Percentiles rank a stretch among this genome's conserved stretches.
These are phyloP conservation scores for Perdita meconis DNA, from an alignment of 2,888 invertebrate genomes.

Conservation along the genomic window DNA sequence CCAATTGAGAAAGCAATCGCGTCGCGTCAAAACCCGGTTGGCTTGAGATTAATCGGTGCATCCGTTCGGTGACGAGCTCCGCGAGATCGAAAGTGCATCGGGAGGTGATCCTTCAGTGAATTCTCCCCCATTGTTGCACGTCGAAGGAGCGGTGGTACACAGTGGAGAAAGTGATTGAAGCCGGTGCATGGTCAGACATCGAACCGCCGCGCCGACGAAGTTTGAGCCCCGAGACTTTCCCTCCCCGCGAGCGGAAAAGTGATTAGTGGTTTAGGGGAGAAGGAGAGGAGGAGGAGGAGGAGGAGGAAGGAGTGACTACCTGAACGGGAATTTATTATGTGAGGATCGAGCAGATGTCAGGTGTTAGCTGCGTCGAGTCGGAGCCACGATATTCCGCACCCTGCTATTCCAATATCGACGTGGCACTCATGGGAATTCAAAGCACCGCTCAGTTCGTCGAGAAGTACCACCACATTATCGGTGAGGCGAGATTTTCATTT, in stretches of 20 bases:
- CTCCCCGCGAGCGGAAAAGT: conserved; percentile 19
- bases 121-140: no score
- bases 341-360: conserved; percentile 73
- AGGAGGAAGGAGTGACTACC: not conserved
- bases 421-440: conserved; percentile 85
- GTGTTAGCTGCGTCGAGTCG: conserved; percentile 70
- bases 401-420: conserved; percentile 73
- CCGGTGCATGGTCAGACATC: conserved; percentile 56
- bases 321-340: conserved; percentile 51
- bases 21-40: no score
- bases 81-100: conserved; percentile 50
- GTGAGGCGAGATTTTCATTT: conserved; percentile 63
- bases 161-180: conserved; percentile 59
- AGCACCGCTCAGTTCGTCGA: conserved; percentile 83
- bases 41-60: conserved; percentile 28
- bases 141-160: conserved; percentile 16
- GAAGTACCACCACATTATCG: conserved; percentile 83
- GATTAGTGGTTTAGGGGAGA: conserved; percentile 24
- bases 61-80: conserved; percentile 22
- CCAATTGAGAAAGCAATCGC: conserved; percentile 26
- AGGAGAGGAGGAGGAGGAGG: not conserved
- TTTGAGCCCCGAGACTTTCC: conserved; percentile 9
- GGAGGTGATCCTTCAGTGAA: conserved; percentile 46
- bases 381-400: conserved; percentile 71
- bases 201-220: not conserved